phyloP scores from a whole-genome alignment of 1,140 invertebrate species.

The Drosophila kohkoa region DNA sequence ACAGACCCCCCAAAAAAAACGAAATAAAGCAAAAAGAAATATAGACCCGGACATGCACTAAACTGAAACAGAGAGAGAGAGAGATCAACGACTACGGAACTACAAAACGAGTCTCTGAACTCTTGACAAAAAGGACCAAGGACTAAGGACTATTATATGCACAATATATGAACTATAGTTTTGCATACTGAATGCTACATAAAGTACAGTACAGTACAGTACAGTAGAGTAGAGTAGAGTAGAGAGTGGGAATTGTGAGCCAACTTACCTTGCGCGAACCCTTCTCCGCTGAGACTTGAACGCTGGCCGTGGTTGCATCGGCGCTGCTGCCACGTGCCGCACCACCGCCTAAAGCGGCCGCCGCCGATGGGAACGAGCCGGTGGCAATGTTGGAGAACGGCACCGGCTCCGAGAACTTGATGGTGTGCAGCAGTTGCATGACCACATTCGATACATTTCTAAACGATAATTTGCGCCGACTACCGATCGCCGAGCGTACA shows the following conservation, averaged over 20 bases:
- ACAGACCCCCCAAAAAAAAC: constrained; percentile 5
- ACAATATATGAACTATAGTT: constrained; percentile 16
- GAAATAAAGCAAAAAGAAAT: neutral
- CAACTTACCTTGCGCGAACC: constrained; percentile 79
- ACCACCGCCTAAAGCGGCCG: constrained; percentile 61
- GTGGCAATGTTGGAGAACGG: constrained; percentile 96
- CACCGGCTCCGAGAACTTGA: constrained; percentile 96
- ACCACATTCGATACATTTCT: constrained; percentile 96
- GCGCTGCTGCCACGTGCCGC: constrained; percentile 58
- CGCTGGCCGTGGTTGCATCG: constrained; percentile 58
- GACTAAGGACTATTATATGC: constrained; percentile 7
- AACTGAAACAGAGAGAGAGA: constrained; percentile 13
- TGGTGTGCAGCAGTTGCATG: constrained; percentile 94
- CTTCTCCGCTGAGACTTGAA: constrained; percentile 71
- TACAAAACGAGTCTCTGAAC: constrained; percentile 22
- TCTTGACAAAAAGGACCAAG: constrained; percentile 7
- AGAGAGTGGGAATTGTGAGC: neutral
- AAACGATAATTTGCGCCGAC: constrained; percentile 93
- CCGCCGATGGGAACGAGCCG: constrained; percentile 81
- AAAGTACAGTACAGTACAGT: neutral
- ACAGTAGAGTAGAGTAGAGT: neutral
- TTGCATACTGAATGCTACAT: neutral
- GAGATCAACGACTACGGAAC: constrained; percentile 44
- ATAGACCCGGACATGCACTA: constrained; percentile 57
- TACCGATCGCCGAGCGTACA: constrained; percentile 88